Base-by-base conservation (phyloP, 2,888 invertebrate genomes). In the Pediacus dermestoides region DNA sequence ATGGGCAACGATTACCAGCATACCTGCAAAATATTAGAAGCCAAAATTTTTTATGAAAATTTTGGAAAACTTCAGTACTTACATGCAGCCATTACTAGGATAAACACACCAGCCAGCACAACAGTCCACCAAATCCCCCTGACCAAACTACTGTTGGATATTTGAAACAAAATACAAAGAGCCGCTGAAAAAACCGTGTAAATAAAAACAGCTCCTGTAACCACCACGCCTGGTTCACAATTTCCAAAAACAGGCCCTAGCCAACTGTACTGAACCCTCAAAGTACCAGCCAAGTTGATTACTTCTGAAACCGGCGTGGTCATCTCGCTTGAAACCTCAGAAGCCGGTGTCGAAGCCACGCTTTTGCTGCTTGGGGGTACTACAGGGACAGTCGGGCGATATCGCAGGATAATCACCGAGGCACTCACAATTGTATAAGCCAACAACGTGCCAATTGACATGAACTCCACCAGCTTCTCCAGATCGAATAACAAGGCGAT, bases 341-440 rank as follows among this genome's bases (percentile, higher is more conserved):
- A 68, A 15, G 55, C 60, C 1, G 67, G 63, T 2, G 67, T 67
- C 2, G 58, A 52, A 14, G 51, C 55, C 4, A 3, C 26, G 4
- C 4, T 8, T 14, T 11, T 14, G n/a, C 8, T 13, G n/a, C 8
- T 13, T 3, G 14, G 12, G 4, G 3, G 3, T 3, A 56, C 54
- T 8, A 60, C 44, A 39, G 56, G 57, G 30, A 52, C 55, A 10
- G 44, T 54, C 2, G 68, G 60, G 42, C 60, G 75, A 60, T 92
- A 92, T 30, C 92, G 77, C 35, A 93, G 70, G 31, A 93, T 84
- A 36, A 94, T 88, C 3, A 93, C 88, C 44, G 88, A 85, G 8
- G 89, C 89, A 48, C 91, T 89, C 2, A 94, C 93, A 46, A 93
- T 90, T 1, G 91, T 91, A 64, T 93, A 93, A 0, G 91, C 90